These are phyloP conservation scores for Eupithecia dodoneata DNA, from an alignment of 2,888 invertebrate genomes.

Conservation along the genomic window DNA sequence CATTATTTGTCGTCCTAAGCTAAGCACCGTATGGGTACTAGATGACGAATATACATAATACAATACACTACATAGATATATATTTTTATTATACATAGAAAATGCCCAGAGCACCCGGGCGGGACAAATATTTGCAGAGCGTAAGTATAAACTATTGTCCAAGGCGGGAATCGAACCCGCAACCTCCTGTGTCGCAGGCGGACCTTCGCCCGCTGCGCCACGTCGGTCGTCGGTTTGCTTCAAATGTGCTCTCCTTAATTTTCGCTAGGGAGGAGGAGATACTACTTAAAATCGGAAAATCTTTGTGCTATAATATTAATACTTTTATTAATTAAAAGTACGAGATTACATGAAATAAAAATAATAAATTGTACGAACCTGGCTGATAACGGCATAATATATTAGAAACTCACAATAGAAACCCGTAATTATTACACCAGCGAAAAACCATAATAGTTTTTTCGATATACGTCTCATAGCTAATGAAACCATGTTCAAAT, in stretches of 20 bases:
- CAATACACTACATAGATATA: no score
- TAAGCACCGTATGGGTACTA: no score
- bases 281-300: not conserved
- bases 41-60: no score
- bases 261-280: not conserved
- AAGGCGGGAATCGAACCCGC: no score
- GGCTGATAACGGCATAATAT: conserved; percentile 67
- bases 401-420: conserved; percentile 72
- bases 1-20: no score
- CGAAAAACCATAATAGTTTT: conserved; percentile 54
- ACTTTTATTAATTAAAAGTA: conserved; percentile 1
- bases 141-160: no score
- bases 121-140: no score
- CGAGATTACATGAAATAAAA: not conserved
- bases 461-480: conserved; percentile 65
- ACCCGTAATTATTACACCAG: conserved; percentile 59
- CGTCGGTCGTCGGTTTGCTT: not conserved
- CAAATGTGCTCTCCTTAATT: not conserved
- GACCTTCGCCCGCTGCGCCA: no score
- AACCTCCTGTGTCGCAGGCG: no score
- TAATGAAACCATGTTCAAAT: conserved; percentile 12
- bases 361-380: conserved; percentile 56
- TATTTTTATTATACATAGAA: no score
- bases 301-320: not conserved
- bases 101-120: no score